Evolutionary conservation across 2,888 invertebrate species (phyloP), one percentile per base, ranked within the genome.

Genomic region (Pandemis cinnamomeana): DNA sequence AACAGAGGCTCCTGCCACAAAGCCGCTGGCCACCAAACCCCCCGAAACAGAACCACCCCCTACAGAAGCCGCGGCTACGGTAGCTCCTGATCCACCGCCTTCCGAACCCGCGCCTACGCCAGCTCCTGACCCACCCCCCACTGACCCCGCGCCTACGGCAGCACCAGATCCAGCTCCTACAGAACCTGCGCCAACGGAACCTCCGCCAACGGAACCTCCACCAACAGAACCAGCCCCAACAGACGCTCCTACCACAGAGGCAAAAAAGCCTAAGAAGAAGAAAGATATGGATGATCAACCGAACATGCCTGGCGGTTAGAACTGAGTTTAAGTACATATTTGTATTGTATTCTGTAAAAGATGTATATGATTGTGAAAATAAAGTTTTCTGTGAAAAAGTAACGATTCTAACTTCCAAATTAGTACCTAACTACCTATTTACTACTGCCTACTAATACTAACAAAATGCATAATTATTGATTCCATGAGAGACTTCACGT

Each of bases 151-250:
- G 10, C 69, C 74, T 3, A 70, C 75, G 0, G 44, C 60, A 8
- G 41, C 63, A 0, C 7, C 58, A 42, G 51, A 75, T n/a, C 73
- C 79, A 61, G 75, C 27, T 10, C 72, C 13, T 44, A 53, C 77
- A 6, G 64, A 75, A 0, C 71, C 77, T 0, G 71, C 75, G 5
- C 48, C 77, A 0, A 67, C 79, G 1, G 62, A 78, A 0, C 71
- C 78, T 0, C 51, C 78, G 0, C 63, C 78, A 0, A 64, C 79
- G 0, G 70, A 78, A 5, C 67, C 77, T 0, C 71, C 77, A 0
- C 67, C 77, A 0, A 70, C 80, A 0, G 71, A 77, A 7, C 72
- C 80, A 3, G 62, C 77, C 3, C 61, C 78, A 0, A 61, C 60
- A 6, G 60, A 60, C 41, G 36, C 60, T 5, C 13, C 36, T 20